A percentile compares a stretch with the other conserved stretches of the same genome.
These are phyloP conservation scores for Halichondria panicea DNA, from an alignment of 37 sponge, comb jelly and placozoan genomes.

Conservation along the genomic window DNA sequence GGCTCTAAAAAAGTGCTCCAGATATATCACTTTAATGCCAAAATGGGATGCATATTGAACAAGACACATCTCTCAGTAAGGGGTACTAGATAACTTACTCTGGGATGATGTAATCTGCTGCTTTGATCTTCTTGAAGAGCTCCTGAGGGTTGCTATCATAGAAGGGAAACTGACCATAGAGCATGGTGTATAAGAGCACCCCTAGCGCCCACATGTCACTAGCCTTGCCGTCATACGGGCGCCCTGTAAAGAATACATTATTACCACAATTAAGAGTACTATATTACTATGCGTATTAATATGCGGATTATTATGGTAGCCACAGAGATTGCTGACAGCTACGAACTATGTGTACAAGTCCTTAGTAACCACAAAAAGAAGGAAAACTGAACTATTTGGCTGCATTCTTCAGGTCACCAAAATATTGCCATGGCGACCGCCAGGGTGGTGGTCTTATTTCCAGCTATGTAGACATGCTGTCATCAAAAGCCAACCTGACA, in stretches of 20 bases:
- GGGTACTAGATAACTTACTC: slow-evolving; percentile 40
- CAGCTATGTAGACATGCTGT: no score
- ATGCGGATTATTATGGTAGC: not conserved
- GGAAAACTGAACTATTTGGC: no score
- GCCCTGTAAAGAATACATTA: slow-evolving; percentile 25
- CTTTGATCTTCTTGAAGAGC: slow-evolving; percentile 70
- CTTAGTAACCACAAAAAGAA: no score
- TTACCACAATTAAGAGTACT: not conserved
- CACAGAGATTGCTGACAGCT: not conserved
- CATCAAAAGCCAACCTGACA: no score
- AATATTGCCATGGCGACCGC: no score
- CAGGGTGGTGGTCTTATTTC: no score
- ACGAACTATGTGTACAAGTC: not conserved
- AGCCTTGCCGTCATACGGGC: slow-evolving; percentile 81
- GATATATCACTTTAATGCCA: no score
- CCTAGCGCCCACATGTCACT: slow-evolving; percentile 94
- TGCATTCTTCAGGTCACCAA: no score
- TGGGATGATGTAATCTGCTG: slow-evolving; percentile 66
- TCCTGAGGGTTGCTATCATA: slow-evolving; percentile 82
- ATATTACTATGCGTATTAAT: not conserved
- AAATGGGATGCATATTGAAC: no score
- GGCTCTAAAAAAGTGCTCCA: no score
- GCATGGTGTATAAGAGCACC: slow-evolving; percentile 83
- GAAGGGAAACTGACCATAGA: slow-evolving; percentile 89
- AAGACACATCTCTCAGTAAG: not conserved